Evolutionary conservation across 2,888 invertebrate genomes (phyloP).

Genomic region (Cerceris rybyensis): DNA sequence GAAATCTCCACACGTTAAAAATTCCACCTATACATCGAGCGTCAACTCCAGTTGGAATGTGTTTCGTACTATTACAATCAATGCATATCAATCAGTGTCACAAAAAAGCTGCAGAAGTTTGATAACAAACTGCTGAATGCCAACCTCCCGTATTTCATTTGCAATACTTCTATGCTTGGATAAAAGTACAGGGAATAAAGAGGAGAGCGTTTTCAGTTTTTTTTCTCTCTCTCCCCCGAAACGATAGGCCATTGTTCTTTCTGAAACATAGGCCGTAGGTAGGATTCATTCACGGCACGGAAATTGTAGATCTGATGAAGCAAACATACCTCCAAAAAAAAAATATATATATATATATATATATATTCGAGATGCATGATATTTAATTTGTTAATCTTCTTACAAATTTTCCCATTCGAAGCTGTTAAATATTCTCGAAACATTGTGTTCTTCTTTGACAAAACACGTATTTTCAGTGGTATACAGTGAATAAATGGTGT

Average conservation of each 20-base stretch:
- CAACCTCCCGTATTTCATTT: constrained; percentile 10
- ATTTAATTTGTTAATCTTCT: neutral
- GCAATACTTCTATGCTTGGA: constrained; percentile 19
- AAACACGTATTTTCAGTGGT: constrained; percentile 30
- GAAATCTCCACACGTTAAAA: too few relatives aligned
- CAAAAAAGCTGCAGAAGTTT: constrained; percentile 41
- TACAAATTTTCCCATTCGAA: neutral
- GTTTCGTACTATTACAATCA: constrained; percentile 4
- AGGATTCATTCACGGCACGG: neutral
- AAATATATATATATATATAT: too few relatives aligned
- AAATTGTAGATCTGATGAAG: neutral
- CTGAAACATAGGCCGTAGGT: neutral
- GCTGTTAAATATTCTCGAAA: neutral
- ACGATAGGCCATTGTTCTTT: neutral
- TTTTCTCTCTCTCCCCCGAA: constrained; percentile 4
- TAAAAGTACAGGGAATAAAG: constrained; percentile 21
- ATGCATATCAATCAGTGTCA: constrained; percentile 13
- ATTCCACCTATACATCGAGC: neutral
- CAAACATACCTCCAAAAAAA: neutral
- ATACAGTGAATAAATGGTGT: constrained; percentile 1
- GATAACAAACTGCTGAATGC: constrained; percentile 37
- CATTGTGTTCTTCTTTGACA: constrained; percentile 8
- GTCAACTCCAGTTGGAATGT: neutral
- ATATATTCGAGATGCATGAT: neutral
- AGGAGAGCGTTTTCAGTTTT: constrained; percentile 14